Percentiles rank a stretch among this genome's conserved stretches.
Evolutionary conservation across 2,888 invertebrate species (phyloP).

Genomic region (Rotaria socialis): DNA sequence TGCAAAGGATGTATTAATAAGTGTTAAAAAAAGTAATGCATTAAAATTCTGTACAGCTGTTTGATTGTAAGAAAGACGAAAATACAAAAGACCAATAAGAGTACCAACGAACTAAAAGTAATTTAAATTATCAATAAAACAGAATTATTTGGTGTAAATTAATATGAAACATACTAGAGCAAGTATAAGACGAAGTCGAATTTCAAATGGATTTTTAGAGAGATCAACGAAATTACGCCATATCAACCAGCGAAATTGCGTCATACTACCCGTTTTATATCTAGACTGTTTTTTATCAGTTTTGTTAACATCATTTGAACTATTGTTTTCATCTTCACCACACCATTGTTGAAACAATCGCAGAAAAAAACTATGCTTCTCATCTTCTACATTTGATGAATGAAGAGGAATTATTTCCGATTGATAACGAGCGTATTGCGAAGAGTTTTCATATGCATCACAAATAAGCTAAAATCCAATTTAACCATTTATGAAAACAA

Average conservation of each 20-base stretch:
- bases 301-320: neutral
- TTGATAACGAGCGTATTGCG: neutral
- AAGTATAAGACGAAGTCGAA: conserved; percentile 80
- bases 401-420: neutral
- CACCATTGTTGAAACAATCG: neutral
- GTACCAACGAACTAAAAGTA: conserved; percentile 66
- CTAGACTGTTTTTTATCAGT: neutral
- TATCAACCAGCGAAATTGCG: conserved; percentile 70
- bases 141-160: neutral
- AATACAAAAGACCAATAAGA: conserved; percentile 44
- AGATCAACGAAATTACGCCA: conserved; percentile 85
- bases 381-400: neutral
- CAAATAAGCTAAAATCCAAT: conserved; percentile 34
- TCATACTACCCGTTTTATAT: conserved; percentile 39
- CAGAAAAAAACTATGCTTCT: neutral
- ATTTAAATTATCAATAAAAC: conserved; percentile 63
- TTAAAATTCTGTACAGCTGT: conserved; percentile 43
- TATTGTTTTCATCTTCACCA: neutral
- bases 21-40: conserved; percentile 40
- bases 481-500: neutral
- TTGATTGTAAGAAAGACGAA: conserved; percentile 40
- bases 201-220: conserved; percentile 80
- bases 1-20: conserved; percentile 38
- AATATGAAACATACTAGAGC: conserved; percentile 68
- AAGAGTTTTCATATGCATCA: conserved; percentile 39